phyloP scores from a whole-genome alignment of 2,888 invertebrate species.

The Kuschelorhynchus macadamiae region DNA sequence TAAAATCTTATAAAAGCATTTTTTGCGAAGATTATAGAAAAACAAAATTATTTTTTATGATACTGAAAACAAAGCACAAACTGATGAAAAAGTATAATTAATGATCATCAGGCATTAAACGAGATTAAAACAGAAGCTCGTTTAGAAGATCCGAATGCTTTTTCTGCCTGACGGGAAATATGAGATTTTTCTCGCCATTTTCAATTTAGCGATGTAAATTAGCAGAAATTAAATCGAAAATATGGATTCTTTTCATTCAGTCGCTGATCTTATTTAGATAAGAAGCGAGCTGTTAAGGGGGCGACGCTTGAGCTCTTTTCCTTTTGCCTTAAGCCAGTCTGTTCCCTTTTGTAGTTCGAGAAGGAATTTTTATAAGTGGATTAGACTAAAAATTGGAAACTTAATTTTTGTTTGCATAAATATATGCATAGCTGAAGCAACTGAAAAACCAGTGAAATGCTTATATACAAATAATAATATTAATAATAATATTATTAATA shows the following conservation, averaged over 20 bases:
- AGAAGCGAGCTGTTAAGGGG: conserved; percentile 56
- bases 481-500: too few relatives aligned
- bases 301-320: conserved; percentile 23
- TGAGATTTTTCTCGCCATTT: conserved; percentile 54
- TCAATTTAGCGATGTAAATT: conserved; percentile 69
- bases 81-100: conserved; percentile 18
- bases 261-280: conserved; percentile 68
- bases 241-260: conserved; percentile 68
- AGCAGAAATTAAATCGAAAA: conserved; percentile 69
- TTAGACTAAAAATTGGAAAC: conserved; percentile 3
- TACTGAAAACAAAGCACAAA: too few relatives aligned
- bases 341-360: conserved; percentile 18
- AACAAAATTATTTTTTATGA: too few relatives aligned
- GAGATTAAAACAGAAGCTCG: conserved; percentile 30
- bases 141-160: conserved; percentile 11
- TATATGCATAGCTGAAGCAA: too few relatives aligned
- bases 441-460: too few relatives aligned
- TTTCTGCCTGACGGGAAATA: conserved; percentile 24
- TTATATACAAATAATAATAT: too few relatives aligned
- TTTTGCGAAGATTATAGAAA: too few relatives aligned
- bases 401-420: background rate
- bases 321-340: conserved; percentile 12
- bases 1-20: too few relatives aligned
- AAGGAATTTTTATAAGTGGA: conserved; percentile 7
- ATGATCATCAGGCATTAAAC: conserved; percentile 26